Evolutionary conservation across 2,888 invertebrate species (phyloP).

Genomic region (Andrena hattorfiana): DNA sequence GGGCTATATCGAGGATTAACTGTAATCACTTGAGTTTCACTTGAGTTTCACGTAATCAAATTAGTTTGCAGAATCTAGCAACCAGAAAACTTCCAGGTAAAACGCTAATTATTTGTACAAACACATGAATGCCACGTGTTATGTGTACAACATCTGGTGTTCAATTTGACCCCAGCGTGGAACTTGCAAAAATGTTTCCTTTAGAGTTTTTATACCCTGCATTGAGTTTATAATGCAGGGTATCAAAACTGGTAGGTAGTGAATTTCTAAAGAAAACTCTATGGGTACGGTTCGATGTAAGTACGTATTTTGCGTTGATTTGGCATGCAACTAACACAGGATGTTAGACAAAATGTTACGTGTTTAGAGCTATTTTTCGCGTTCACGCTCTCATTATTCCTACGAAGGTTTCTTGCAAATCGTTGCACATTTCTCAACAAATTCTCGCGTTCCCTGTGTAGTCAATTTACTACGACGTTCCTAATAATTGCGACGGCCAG

Average conservation of each 20-base stretch:
- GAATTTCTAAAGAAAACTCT: too few relatives aligned
- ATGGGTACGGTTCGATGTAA: background rate
- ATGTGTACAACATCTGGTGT: too few relatives aligned
- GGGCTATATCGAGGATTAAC: too few relatives aligned
- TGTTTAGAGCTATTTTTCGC: conserved; percentile 74
- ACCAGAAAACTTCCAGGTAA: background rate
- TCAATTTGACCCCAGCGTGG: too few relatives aligned
- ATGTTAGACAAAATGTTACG: conserved; percentile 71
- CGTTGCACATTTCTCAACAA: conserved; percentile 39
- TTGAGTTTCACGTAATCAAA: too few relatives aligned
- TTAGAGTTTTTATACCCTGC: too few relatives aligned
- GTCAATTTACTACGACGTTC: too few relatives aligned
- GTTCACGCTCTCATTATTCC: conserved; percentile 83
- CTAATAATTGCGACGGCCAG: too few relatives aligned
- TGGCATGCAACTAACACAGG: conserved; percentile 36
- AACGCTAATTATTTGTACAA: background rate
- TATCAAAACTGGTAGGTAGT: background rate
- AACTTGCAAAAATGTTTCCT: too few relatives aligned
- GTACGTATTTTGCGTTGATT: background rate
- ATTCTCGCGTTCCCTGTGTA: background rate
- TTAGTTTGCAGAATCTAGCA: background rate
- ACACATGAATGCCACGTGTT: too few relatives aligned
- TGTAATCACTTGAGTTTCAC: background rate
- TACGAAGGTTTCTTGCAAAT: conserved; percentile 76
- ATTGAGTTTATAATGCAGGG: too few relatives aligned